Evolutionary conservation across 2,888 invertebrate genomes (phyloP).

Genomic region (Rhingia rostrata): DNA sequence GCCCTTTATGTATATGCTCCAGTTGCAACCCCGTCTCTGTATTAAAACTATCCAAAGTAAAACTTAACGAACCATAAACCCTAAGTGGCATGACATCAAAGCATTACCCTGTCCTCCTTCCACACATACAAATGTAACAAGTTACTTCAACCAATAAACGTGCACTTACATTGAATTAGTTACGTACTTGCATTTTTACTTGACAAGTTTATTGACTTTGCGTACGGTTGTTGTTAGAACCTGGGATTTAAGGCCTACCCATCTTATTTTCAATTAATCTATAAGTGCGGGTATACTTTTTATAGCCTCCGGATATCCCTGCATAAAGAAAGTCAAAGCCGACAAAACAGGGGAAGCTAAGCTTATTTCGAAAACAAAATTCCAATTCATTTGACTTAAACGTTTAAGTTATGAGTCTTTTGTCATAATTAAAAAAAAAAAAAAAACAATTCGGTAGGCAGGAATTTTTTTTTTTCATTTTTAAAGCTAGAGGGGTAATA

Average conservation of each 20-base stretch:
- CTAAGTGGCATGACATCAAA: conserved; percentile 68
- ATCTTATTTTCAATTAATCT: conserved; percentile 41
- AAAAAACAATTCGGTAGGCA: conserved; percentile 10
- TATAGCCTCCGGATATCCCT: conserved; percentile 29
- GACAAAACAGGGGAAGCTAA: conserved; percentile 34
- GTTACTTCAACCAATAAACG: conserved; percentile 8
- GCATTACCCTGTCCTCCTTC: conserved; percentile 54
- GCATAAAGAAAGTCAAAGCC: conserved; percentile 52
- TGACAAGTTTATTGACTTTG: conserved; percentile 50
- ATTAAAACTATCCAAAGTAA: conserved; percentile 19
- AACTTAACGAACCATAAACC: conserved; percentile 69
- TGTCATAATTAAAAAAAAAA: conserved; percentile 31
- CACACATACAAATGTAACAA: conserved; percentile 3
- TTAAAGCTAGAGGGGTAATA: conserved; percentile 32
- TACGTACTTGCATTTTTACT: conserved; percentile 2
- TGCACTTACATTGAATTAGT: conserved; percentile 36
- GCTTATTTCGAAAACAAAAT: conserved; percentile 42
- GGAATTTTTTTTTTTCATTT: neutral
- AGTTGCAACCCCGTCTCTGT: conserved; percentile 54
- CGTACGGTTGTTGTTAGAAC: conserved; percentile 4
- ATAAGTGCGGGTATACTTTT: neutral
- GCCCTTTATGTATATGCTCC: conserved; percentile 53
- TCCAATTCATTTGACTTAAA: conserved; percentile 51
- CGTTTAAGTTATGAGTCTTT: conserved; percentile 39
- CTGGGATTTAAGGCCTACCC: neutral